phyloP scores from a whole-genome alignment of 2,797 vertebrate genomes.

The Sebastes oblongus region DNA sequence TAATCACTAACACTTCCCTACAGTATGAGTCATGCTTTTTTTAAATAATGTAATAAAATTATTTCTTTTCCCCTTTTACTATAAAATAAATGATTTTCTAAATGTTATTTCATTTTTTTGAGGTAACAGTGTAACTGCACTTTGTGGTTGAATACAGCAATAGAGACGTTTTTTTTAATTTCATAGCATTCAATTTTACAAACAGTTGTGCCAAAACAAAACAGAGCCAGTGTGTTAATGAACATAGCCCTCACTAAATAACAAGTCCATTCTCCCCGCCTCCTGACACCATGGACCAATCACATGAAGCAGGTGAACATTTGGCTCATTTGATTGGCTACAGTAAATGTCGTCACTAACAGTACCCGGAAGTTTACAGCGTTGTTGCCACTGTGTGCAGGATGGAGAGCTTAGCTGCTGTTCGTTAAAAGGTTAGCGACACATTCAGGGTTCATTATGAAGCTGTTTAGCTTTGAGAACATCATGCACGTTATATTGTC shows the following conservation, averaged over 20 bases:
- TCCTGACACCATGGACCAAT: neutral
- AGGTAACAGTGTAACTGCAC: neutral
- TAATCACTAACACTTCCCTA: no score
- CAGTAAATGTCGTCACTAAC: accelerated
- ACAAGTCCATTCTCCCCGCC: neutral
- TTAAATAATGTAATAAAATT: neutral
- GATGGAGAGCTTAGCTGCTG: neutral
- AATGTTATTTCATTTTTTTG: neutral
- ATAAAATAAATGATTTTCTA: neutral
- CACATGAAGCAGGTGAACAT: neutral
- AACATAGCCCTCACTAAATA: neutral
- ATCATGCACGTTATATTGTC: neutral
- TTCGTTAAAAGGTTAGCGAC: constrained; percentile 41
- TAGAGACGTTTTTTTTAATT: neutral
- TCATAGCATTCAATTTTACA: neutral
- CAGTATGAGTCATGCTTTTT: neutral
- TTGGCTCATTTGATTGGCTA: constrained; percentile 48
- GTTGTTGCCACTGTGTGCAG: neutral
- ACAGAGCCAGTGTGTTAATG: neutral
- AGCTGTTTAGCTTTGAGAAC: neutral
- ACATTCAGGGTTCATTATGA: no score
- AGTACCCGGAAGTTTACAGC: constrained; percentile 44
- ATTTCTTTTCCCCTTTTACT: neutral
- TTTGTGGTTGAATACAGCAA: neutral
- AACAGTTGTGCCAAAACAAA: neutral